A percentile compares a stretch with the other conserved stretches of the same genome.
phyloP scores from a whole-genome alignment of 2,797 vertebrate species.

The Leuciscus waleckii region DNA sequence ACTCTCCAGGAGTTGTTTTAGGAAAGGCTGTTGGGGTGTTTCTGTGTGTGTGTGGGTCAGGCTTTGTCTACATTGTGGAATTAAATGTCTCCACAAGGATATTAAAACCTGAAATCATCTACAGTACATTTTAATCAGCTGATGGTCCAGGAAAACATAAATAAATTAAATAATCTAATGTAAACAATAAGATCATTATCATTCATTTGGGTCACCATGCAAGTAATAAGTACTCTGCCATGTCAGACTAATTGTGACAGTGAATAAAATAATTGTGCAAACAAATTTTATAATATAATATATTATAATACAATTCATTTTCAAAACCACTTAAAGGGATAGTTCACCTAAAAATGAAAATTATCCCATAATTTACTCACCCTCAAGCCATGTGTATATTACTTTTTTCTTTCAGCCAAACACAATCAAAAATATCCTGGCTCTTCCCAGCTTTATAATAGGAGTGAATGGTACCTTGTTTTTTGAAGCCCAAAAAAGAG shows the following conservation, averaged over 20 bases:
- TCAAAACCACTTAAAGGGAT: background rate
- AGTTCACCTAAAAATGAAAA: no score
- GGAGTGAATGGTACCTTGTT: no score
- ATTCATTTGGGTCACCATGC: background rate
- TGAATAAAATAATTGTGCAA: background rate
- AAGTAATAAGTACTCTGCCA: background rate
- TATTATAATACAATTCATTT: background rate
- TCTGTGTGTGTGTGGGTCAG: background rate
- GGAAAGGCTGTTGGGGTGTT: background rate
- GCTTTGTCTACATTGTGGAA: background rate
- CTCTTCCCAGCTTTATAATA: no score
- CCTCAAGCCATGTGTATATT: no score
- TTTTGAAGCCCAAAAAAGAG: no score
- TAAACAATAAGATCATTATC: background rate
- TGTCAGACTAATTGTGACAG: background rate
- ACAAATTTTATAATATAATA: background rate
- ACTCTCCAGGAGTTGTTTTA: background rate
- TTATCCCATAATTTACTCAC: no score
- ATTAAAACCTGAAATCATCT: slow-evolving; percentile 9
- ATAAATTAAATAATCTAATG: background rate
- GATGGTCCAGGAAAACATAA: background rate
- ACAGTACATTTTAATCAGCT: background rate
- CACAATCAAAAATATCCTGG: no score
- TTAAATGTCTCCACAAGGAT: background rate
- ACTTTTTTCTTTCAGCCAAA: no score